phyloP scores from a whole-genome alignment of 2,113 vertebrate genomes.

The Rhipidura dahli region DNA sequence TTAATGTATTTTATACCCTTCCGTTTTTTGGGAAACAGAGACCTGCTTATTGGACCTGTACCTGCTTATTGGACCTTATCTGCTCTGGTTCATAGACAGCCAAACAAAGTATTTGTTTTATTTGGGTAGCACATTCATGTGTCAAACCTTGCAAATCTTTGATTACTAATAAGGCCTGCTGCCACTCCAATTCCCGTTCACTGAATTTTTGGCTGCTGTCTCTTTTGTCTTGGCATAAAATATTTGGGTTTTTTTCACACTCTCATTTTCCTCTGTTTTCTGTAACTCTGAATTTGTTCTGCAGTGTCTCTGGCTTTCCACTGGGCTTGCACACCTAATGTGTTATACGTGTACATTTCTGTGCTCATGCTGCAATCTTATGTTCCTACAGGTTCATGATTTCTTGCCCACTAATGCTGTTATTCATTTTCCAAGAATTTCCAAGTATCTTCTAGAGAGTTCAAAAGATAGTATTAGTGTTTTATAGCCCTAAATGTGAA shows the following conservation, averaged over 20 bases:
- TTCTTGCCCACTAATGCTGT: background rate
- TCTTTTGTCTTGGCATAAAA: background rate
- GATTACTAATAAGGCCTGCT: background rate
- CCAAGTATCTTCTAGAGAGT: background rate
- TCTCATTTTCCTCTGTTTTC: background rate
- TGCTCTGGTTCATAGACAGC: background rate
- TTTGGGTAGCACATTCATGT: background rate
- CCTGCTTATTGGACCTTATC: background rate
- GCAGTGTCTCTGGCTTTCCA: background rate
- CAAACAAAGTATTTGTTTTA: background rate
- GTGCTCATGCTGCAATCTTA: background rate
- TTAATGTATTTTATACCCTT: background rate
- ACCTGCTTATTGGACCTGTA: background rate
- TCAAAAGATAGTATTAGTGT: background rate
- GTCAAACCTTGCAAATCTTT: background rate
- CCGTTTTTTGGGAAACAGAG: background rate
- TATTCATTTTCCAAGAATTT: background rate
- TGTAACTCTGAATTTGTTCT: background rate
- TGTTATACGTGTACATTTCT: background rate
- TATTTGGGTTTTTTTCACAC: background rate
- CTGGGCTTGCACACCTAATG: background rate
- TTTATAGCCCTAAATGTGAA: background rate
- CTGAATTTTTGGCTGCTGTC: background rate
- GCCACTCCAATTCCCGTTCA: background rate
- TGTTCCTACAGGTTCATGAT: background rate